These are phyloP conservation scores for Brachionus manjavacas DNA, from an alignment of 1,140 invertebrate species.

Conservation along the genomic window DNA sequence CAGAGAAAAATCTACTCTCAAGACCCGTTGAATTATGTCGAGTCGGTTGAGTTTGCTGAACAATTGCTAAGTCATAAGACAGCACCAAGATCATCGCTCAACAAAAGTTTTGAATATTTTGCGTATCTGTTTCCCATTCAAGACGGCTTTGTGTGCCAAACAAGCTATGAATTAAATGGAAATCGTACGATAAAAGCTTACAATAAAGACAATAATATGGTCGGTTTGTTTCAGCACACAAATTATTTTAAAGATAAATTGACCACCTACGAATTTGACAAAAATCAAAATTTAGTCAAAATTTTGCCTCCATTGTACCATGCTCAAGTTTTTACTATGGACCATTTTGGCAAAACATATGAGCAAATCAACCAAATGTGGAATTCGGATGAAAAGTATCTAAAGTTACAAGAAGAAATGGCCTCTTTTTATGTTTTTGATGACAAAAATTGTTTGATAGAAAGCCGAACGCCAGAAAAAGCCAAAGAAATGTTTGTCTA, in stretches of 20 bases:
- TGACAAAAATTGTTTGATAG: neutral
- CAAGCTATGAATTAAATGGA: neutral
- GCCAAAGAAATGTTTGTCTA: neutral
- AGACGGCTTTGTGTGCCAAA: neutral
- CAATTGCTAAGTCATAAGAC: neutral
- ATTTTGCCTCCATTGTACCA: neutral
- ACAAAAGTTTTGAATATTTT: constrained; percentile 26
- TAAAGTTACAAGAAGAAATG: neutral
- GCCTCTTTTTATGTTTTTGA: neutral
- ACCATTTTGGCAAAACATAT: neutral
- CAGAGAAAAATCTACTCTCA: neutral
- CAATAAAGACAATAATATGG: neutral
- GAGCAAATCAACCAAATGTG: neutral
- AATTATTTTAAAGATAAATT: neutral
- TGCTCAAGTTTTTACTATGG: neutral
- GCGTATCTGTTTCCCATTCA: neutral
- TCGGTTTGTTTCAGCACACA: neutral
- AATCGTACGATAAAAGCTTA: neutral
- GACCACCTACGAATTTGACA: constrained; percentile 2
- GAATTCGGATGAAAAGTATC: neutral
- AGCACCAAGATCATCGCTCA: neutral
- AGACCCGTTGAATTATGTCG: constrained; percentile 1
- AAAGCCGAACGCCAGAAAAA: neutral
- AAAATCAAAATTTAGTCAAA: neutral
- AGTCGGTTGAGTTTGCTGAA: constrained; percentile 8